phyloP scores from a whole-genome alignment of 2,797 vertebrate genomes.

The Ibycter americanus region DNA sequence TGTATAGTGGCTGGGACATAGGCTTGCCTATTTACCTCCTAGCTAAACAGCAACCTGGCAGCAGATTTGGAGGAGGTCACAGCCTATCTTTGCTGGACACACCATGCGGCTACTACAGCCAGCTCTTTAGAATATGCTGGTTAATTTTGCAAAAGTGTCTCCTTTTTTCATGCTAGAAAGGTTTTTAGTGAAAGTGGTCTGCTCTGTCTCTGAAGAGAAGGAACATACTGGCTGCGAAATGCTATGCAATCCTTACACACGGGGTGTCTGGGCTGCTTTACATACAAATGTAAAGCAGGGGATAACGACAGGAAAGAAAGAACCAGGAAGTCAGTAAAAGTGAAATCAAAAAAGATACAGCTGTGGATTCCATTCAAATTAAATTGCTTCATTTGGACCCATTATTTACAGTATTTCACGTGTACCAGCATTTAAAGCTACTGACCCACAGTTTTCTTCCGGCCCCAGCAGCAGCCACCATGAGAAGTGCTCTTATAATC shows the following conservation, averaged over 20 bases:
- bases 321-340: conserved; percentile 58
- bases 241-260: conserved; percentile 30
- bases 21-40: neutral
- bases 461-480: neutral
- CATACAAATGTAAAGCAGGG: conserved; percentile 60
- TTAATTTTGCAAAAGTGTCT: neutral
- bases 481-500: neutral
- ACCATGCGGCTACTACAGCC: neutral
- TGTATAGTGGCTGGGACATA: neutral
- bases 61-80: neutral
- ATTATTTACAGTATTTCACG: neutral
- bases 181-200: neutral
- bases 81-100: neutral
- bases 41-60: neutral
- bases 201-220: conserved; percentile 35
- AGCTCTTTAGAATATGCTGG: neutral
- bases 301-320: conserved; percentile 36
- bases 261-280: neutral
- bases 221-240: conserved; percentile 21
- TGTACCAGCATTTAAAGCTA: neutral
- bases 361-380: neutral
- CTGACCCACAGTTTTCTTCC: neutral
- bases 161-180: neutral
- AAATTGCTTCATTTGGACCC: neutral
- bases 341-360: conserved; percentile 41